phyloP scores from a whole-genome alignment of 2,888 invertebrate species.

The Dynastes maya region DNA sequence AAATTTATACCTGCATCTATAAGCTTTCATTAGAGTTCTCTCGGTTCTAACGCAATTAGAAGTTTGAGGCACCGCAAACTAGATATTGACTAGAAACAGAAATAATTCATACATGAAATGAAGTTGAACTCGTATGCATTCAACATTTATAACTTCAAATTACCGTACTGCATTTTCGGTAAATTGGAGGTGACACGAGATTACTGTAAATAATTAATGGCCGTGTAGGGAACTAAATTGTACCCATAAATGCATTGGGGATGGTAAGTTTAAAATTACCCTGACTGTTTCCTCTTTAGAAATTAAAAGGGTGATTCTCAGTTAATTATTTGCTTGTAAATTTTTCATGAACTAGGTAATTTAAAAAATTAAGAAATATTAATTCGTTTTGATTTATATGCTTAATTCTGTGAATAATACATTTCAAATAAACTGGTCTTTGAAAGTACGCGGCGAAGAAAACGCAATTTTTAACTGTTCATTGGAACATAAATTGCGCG shows the following conservation, averaged over 20 bases:
- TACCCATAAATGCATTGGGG: neutral
- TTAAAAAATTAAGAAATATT: too few relatives aligned
- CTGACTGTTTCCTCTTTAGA: too few relatives aligned
- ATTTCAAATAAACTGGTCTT: too few relatives aligned
- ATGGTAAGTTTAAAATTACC: conserved; percentile 24
- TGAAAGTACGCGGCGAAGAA: too few relatives aligned
- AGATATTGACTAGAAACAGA: conserved; percentile 5
- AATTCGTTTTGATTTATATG: too few relatives aligned
- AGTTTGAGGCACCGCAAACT: neutral
- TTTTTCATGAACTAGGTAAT: too few relatives aligned
- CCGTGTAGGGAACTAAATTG: conserved; percentile 17
- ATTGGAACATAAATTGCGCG: conserved; percentile 28
- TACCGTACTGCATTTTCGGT: conserved; percentile 30
- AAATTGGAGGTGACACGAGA: conserved; percentile 38
- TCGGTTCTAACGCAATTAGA: conserved; percentile 8
- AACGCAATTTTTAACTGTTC: neutral
- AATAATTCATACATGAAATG: conserved; percentile 31
- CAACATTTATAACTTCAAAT: conserved; percentile 15
- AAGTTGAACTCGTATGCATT: conserved; percentile 14
- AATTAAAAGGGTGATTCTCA: neutral
- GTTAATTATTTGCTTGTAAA: neutral
- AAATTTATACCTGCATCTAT: neutral
- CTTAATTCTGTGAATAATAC: too few relatives aligned
- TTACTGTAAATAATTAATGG: conserved; percentile 29
- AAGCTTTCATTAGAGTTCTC: too few relatives aligned